Base-by-base conservation (phyloP, 1,140 invertebrate genomes). In the Drosophila erecta region DNA sequence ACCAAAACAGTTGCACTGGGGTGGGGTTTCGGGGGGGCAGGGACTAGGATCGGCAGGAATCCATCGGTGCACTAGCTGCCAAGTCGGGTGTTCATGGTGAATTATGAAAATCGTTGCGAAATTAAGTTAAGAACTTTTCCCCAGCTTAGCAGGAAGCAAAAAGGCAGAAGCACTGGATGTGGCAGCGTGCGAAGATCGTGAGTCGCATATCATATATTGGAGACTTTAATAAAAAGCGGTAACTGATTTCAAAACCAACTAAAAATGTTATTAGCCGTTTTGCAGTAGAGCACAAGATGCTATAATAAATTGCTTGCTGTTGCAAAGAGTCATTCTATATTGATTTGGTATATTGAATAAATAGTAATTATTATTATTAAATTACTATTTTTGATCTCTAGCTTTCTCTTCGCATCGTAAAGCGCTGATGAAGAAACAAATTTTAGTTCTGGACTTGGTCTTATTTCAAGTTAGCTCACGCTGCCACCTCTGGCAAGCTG, bases 91-190 rank as follows among this genome's bases (percentile, higher is more conserved):
- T 87, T 89, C 83, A 87, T 76, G 89, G 89, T 91, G 89, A 91
- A 91, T 91, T 91, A 91, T 91, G 89, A 91, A 91, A 91, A 91
- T 91, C 89, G 89, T 85, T 91, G 84, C 85, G 66, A 91, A 89
- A 91, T 91, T 90, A 87, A 90, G 89, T 90, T 90, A 91, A 86
- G 75, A 89, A 79, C 40, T 65, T 55, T 35, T 54, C 41, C 49
- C 40, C 6, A 61, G 40, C 71, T 81, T 44, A 56, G 71, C 73
- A 72, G 50, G 78, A 60, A 66, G 61, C 73, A 75, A 69, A 53
- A 65, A 43, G 51, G 55, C 47, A 46, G 57, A 59, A 41, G 73
- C 38, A 65, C 46, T 64, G 24, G 53, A 46, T 51, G 49, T 76
- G 67, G 47, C 4, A 41, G 14, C 71, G 72, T 75, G 72, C 64